These are phyloP conservation scores for Ceratotherium simum DNA, from an alignment of 2,113 vertebrate genomes.

Conservation along the genomic window DNA sequence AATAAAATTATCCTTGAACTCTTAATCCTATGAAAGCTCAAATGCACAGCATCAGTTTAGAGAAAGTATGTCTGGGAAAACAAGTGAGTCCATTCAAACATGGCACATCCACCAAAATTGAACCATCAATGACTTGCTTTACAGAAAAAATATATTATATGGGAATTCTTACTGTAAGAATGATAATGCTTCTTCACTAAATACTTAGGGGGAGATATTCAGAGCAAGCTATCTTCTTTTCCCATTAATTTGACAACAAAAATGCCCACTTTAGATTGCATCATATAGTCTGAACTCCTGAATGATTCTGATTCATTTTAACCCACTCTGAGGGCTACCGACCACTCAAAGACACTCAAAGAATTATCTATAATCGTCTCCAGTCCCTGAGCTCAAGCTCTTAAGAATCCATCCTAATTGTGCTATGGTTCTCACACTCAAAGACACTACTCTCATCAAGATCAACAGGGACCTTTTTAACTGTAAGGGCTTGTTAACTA, in stretches of 20 bases:
- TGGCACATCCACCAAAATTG: neutral
- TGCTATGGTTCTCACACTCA: neutral
- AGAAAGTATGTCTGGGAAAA: neutral
- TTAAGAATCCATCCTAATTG: too few relatives aligned
- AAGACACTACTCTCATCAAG: neutral
- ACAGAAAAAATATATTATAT: neutral
- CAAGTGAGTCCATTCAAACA: neutral
- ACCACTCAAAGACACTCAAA: neutral
- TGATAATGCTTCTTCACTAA: neutral
- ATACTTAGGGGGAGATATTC: neutral
- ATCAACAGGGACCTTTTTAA: neutral
- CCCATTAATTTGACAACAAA: neutral
- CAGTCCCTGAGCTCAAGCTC: too few relatives aligned
- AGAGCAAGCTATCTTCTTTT: neutral
- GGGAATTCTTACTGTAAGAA: neutral
- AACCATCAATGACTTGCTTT: neutral
- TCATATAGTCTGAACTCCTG: neutral
- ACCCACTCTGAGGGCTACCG: neutral
- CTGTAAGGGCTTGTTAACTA: neutral
- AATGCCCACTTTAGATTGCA: neutral
- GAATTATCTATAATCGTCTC: too few relatives aligned
- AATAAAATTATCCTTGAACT: neutral
- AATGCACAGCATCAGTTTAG: neutral
- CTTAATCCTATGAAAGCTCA: neutral
- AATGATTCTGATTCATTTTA: neutral